Conservation (phyloP, 2,113 vertebrate species). For the Herpailurus yagouaroundi region DNA sequence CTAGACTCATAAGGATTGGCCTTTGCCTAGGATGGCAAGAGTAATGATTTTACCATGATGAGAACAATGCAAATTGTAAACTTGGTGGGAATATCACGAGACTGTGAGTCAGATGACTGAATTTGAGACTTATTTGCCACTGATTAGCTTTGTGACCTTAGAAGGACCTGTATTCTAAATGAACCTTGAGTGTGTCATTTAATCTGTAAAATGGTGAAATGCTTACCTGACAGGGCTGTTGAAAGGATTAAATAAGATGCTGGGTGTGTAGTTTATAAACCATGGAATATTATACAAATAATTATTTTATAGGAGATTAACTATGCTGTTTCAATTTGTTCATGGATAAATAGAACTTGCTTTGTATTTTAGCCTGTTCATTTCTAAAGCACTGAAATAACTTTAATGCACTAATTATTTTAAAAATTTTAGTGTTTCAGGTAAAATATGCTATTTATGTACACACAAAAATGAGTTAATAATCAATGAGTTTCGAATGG, state of each 20-base stretch:
- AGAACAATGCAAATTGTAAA: conserved; percentile 20
- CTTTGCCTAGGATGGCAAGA: background rate
- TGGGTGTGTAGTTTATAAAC: background rate
- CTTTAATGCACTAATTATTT: conserved; percentile 26
- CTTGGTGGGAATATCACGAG: background rate
- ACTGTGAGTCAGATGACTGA: background rate
- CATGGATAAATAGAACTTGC: background rate
- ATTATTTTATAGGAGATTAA: background rate
- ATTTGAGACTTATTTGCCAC: background rate
- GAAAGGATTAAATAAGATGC: background rate
- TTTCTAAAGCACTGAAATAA: conserved; percentile 30
- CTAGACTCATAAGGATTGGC: background rate
- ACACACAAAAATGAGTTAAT: background rate
- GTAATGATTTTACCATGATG: background rate
- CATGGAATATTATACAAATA: background rate
- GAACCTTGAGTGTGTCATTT: conserved; percentile 18
- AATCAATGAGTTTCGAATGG: conserved; percentile 17
- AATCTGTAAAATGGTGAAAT: conserved; percentile 40
- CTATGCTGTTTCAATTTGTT: background rate
- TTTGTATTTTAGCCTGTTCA: conserved; percentile 28
- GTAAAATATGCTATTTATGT: conserved; percentile 38
- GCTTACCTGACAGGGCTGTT: background rate
- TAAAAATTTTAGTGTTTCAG: background rate
- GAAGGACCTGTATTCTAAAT: background rate
- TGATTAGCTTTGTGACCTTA: conserved; percentile 25